Base-by-base conservation (phyloP, 2,113 vertebrate genomes). In the Cyanocitta stelleri region DNA sequence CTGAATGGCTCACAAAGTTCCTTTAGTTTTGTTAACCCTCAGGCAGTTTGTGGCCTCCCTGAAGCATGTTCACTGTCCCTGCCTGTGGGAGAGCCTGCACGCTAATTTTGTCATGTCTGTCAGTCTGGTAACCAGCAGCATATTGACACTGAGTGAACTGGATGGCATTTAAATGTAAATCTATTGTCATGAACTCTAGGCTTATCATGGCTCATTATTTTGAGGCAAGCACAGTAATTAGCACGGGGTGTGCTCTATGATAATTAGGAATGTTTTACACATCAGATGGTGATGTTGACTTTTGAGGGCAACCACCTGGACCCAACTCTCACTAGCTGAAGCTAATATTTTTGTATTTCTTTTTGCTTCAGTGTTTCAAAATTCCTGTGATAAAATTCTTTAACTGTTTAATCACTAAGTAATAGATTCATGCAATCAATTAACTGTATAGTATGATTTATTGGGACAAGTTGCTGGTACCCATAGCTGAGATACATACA, bases 201-300 rank as follows among this genome's bases (percentile, higher is more conserved):
- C 68, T 95, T 95, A 64, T 56, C 26, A 14, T 22, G 48, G 52
- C 67, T 95, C 56, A 30, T 85, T 93, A 84, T 73, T 95, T 94
- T 35, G 73, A 89, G 63, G 74, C 68, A 93, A 91, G 87, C 44
- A 72, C 48, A 84, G 44, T 93, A 89, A 94, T 96, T 96, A 95
- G 55, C 55, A 89, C 1, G 0, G 84, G 82, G 30, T 94, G 84
- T 94, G 74, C 91, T 95, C 93, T 80, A 16, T 94, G 68, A 59
- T 96, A 95, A 89, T 96, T 93, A 81, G 72, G 26, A 93, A 74
- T 52, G 33, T 76, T 97, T 96, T 94, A 72, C 88, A 87, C 44
- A 68, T 97, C 96, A 96, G 93, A 96, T 97, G 92, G 87, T 91
- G 89, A 91, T 95, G 90, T 85, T 95, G 90, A 93, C 86, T 95